Conservation (phyloP, 2,888 invertebrate species). For the Dromius quadrimaculatus region DNA sequence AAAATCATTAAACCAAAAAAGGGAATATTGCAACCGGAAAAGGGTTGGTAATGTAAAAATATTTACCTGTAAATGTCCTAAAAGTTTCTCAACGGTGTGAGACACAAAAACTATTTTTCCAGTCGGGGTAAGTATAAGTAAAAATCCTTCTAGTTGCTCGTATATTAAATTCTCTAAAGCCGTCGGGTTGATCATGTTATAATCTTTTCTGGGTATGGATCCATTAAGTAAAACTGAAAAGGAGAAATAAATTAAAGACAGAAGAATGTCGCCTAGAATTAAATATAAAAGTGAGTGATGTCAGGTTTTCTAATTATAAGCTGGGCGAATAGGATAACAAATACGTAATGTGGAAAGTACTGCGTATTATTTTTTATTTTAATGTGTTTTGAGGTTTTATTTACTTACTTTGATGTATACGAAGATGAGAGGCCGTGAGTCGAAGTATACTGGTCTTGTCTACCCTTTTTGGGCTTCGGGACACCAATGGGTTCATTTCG, state of each 20-base stretch:
- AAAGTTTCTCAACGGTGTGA: conserved; percentile 83
- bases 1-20: no score
- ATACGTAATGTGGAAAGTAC: neutral
- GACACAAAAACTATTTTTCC: conserved; percentile 90
- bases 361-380: neutral
- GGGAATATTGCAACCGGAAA: no score
- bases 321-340: neutral
- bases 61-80: conserved; percentile 89
- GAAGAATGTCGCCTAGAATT: neutral
- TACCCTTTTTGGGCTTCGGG: conserved; percentile 84
- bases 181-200: conserved; percentile 72
- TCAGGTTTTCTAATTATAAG: neutral
- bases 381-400: no score
- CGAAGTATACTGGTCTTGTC: conserved; percentile 93
- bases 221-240: conserved; percentile 58
- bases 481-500: conserved; percentile 84
- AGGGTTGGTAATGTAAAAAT: no score
- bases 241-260: conserved; percentile 57
- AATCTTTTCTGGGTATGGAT: conserved; percentile 60
- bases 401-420: conserved; percentile 76
- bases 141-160: conserved; percentile 81
- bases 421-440: conserved; percentile 86
- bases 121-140: conserved; percentile 82
- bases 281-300: neutral
- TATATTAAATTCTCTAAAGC: conserved; percentile 71